Conservation (phyloP, 2,797 vertebrate genomes). For the Saxicola maurus region DNA sequence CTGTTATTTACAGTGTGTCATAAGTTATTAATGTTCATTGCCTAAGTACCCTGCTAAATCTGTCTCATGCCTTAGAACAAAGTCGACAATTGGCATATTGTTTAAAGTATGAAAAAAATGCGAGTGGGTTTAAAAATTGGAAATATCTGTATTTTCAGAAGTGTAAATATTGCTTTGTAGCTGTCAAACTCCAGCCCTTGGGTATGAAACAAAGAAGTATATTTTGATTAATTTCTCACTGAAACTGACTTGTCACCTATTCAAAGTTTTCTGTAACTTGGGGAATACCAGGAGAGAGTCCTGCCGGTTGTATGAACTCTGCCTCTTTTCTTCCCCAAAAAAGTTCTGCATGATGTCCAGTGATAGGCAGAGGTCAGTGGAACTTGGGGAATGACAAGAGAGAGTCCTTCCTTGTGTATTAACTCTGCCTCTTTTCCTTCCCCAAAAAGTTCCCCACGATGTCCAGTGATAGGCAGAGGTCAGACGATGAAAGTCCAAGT, state of each 20-base stretch:
- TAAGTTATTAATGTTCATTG: slow-evolving; percentile 72
- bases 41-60: slow-evolving; percentile 69
- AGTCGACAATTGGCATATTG: slow-evolving; percentile 76
- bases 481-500: slow-evolving; percentile 89
- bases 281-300: neutral
- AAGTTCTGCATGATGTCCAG: slow-evolving; percentile 77
- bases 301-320: neutral
- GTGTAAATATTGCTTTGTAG: slow-evolving; percentile 19
- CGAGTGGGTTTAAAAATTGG: slow-evolving; percentile 57
- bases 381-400: neutral
- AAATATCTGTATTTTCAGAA: slow-evolving; percentile 35
- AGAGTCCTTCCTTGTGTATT: neutral
- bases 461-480: slow-evolving; percentile 89
- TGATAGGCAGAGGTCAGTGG: slow-evolving; percentile 81
- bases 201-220: neutral
- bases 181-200: slow-evolving; percentile 16
- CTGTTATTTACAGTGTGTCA: slow-evolving; percentile 75
- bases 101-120: slow-evolving; percentile 68
- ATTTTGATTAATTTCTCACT: neutral
- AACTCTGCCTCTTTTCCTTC: neutral
- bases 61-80: slow-evolving; percentile 69
- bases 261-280: neutral
- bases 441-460: slow-evolving; percentile 72
- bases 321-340: neutral
- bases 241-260: neutral